Percentiles rank a stretch among this genome's conserved stretches.
Conservation (phyloP, 2,888 invertebrate genomes). For the Azorinus chamasolen region DNA sequence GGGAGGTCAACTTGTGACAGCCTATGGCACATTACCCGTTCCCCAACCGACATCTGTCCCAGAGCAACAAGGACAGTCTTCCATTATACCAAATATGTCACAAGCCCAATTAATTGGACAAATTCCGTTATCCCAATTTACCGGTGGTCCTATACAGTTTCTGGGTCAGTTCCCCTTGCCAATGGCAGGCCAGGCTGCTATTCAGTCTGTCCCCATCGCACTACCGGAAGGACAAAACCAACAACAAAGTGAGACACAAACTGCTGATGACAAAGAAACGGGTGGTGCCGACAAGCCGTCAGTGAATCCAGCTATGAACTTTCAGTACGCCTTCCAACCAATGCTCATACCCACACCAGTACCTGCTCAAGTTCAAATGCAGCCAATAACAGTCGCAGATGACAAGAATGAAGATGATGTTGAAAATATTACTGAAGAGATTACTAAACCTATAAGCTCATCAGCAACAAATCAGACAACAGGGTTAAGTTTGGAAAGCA, state of each 20-base stretch:
- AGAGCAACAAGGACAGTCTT: slow-evolving; percentile 1
- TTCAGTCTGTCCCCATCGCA: slow-evolving; percentile 9
- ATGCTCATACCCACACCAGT: slow-evolving; percentile 46
- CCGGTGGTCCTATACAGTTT: slow-evolving; percentile 56
- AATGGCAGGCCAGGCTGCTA: slow-evolving; percentile 33
- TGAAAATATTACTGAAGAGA: not conserved
- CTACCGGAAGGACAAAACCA: not conserved
- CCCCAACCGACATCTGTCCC: slow-evolving; percentile 3
- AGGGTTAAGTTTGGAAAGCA: not conserved
- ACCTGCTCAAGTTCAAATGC: slow-evolving; percentile 16
- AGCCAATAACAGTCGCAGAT: not conserved
- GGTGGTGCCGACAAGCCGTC: not conserved
- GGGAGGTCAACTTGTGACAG: slow-evolving; percentile 51
- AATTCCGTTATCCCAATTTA: slow-evolving; percentile 53
- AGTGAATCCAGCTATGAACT: slow-evolving; percentile 15
- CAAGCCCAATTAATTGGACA: slow-evolving; percentile 61
- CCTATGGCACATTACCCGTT: slow-evolving; percentile 6
- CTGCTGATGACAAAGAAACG: not conserved
- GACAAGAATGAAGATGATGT: not conserved
- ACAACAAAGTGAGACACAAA: not conserved
- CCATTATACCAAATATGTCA: slow-evolving; percentile 47
- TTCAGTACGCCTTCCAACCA: slow-evolving; percentile 53
- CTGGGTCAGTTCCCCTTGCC: slow-evolving; percentile 58
- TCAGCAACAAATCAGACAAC: not conserved
- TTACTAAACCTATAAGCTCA: not conserved